Evolutionary conservation across 2,113 vertebrate genomes (phyloP).

Genomic region (Tenrec ecaudatus): DNA sequence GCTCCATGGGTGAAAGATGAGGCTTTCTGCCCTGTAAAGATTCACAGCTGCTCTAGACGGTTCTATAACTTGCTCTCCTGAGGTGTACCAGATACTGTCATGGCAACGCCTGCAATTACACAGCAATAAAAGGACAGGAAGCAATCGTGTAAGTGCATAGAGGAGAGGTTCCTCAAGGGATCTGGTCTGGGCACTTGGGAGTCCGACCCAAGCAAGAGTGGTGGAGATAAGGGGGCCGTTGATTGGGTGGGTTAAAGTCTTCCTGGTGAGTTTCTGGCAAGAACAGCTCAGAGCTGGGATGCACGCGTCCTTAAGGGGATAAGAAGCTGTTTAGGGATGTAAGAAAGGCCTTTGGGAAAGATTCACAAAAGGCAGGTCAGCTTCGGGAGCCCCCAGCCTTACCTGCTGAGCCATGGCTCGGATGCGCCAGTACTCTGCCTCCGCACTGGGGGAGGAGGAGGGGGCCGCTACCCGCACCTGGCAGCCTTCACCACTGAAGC

Average conservation of each 20-base stretch:
- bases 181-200: background rate
- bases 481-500: conserved; percentile 96
- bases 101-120: too few relatives aligned
- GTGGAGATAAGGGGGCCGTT: background rate
- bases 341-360: background rate
- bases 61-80: too few relatives aligned
- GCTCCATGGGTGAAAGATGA: too few relatives aligned
- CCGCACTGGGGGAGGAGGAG: conserved; percentile 93
- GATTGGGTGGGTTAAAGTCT: background rate
- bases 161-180: background rate
- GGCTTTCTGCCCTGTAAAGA: too few relatives aligned
- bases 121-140: too few relatives aligned
- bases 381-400: conserved; percentile 39
- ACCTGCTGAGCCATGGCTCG: conserved; percentile 99
- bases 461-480: conserved; percentile 98
- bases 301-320: background rate
- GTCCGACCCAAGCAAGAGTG: background rate
- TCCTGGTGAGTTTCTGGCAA: background rate
- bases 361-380: background rate
- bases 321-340: background rate
- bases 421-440: conserved; percentile 98
- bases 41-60: too few relatives aligned
- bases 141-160: background rate
- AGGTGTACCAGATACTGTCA: too few relatives aligned
- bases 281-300: background rate